Percentiles rank a stretch among this genome's conserved stretches.
Evolutionary conservation across 2,888 invertebrate species (phyloP).

Genomic region (Meloe dianella): DNA sequence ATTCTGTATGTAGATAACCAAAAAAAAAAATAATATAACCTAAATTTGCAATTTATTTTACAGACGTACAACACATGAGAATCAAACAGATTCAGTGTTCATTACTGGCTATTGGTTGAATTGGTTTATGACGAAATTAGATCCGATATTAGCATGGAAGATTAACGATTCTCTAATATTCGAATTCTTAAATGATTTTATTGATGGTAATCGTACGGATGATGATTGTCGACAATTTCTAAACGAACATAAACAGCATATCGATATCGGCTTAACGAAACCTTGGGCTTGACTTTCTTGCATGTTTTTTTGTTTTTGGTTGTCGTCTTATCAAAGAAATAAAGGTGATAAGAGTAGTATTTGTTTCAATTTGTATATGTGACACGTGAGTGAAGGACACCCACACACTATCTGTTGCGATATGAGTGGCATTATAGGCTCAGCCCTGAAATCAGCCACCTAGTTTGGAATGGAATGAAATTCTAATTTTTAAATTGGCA

Average conservation of each 20-base stretch:
- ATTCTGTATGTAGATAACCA: too few species aligned
- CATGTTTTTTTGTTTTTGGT: background rate
- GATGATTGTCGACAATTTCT: slow-evolving; percentile 47
- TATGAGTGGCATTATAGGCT: too few species aligned
- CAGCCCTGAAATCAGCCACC: too few species aligned
- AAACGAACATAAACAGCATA: slow-evolving; percentile 46
- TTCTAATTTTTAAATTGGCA: too few species aligned
- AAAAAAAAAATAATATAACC: too few species aligned
- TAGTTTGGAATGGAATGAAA: too few species aligned
- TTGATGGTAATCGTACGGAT: slow-evolving; percentile 43
- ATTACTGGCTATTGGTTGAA: slow-evolving; percentile 61
- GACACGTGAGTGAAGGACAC: too few species aligned
- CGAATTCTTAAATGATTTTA: slow-evolving; percentile 54
- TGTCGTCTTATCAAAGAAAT: too few species aligned
- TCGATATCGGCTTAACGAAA: slow-evolving; percentile 54
- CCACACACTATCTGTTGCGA: too few species aligned
- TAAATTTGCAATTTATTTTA: background rate
- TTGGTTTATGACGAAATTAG: slow-evolving; percentile 60
- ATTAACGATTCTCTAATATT: slow-evolving; percentile 60
- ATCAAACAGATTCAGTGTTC: slow-evolving; percentile 59
- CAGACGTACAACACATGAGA: slow-evolving; percentile 60
- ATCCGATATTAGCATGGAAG: slow-evolving; percentile 53
- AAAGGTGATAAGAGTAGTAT: too few species aligned
- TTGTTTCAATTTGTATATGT: too few species aligned
- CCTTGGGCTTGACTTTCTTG: slow-evolving; percentile 50